These are phyloP conservation scores for Parauchenoglanis ngamensis DNA, from an alignment of 2,797 vertebrate genomes.

Conservation along the genomic window DNA sequence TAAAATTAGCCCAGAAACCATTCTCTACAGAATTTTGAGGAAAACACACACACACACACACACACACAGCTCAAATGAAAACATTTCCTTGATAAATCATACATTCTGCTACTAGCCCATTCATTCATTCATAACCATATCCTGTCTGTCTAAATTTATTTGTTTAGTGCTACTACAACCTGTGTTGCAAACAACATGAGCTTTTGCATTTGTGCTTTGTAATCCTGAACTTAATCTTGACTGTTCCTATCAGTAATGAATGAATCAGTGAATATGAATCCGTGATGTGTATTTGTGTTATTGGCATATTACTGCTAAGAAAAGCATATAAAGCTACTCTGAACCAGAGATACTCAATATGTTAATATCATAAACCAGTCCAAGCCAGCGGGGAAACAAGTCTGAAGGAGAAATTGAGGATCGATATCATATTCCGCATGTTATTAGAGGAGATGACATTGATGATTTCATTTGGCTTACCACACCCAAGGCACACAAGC, in stretches of 20 bases:
- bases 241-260: too few species aligned
- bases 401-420: constrained; percentile 12
- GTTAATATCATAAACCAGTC: constrained; percentile 13
- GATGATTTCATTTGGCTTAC: constrained; percentile 29
- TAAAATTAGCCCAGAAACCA: constrained; percentile 17
- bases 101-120: neutral
- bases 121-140: neutral
- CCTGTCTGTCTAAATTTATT: neutral
- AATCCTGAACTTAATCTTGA: constrained; percentile 2
- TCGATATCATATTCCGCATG: constrained; percentile 29
- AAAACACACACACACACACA: constrained; percentile 3
- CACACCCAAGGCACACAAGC: constrained; percentile 27
- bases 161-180: neutral
- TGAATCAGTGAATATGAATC: neutral
- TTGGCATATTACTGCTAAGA: neutral
- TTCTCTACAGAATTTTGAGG: constrained; percentile 23
- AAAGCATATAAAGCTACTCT: neutral
- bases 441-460: constrained; percentile 19
- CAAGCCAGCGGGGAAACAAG: constrained; percentile 17
- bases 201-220: neutral
- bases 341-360: neutral
- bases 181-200: neutral
- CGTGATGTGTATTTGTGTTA: neutral
- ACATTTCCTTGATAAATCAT: neutral
- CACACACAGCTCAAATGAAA: neutral